phyloP scores from a whole-genome alignment of 2,888 invertebrate genomes.

The Octonoba sinensis region DNA sequence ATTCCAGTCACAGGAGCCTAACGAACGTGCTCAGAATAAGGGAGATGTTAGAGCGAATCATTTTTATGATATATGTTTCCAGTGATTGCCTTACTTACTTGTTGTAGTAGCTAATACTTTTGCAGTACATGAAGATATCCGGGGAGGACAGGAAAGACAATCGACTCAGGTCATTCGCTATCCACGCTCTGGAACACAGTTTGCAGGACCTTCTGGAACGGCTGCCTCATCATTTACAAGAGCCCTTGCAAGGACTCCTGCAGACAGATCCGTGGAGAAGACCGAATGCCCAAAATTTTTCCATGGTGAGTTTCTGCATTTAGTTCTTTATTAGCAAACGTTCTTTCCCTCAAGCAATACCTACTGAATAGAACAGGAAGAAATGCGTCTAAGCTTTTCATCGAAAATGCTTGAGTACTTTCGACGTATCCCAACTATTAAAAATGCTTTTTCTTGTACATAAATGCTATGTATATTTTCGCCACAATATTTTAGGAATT shows the following conservation, averaged over 20 bases:
- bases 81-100: slow-evolving; percentile 23
- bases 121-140: slow-evolving; percentile 61
- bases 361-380: too few relatives aligned
- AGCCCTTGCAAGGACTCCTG: slow-evolving; percentile 84
- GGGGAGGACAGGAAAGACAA: slow-evolving; percentile 50
- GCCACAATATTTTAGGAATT: too few relatives aligned
- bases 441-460: too few relatives aligned
- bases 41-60: too few relatives aligned
- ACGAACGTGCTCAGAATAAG: too few relatives aligned
- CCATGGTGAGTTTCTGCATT: slow-evolving; percentile 79
- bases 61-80: neutral
- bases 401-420: too few relatives aligned
- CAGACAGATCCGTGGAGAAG: slow-evolving; percentile 86
- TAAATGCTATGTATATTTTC: too few relatives aligned
- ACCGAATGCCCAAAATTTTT: slow-evolving; percentile 90
- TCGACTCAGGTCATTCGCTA: slow-evolving; percentile 42
- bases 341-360: too few relatives aligned
- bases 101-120: slow-evolving; percentile 47
- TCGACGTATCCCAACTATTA: too few relatives aligned
- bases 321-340: too few relatives aligned
- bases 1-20: too few relatives aligned
- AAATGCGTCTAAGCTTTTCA: too few relatives aligned
- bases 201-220: slow-evolving; percentile 83
- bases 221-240: slow-evolving; percentile 87
- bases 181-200: slow-evolving; percentile 83